Base-by-base conservation (phyloP, 2,888 invertebrate species). In the Cremastobaeus sp. region DNA sequence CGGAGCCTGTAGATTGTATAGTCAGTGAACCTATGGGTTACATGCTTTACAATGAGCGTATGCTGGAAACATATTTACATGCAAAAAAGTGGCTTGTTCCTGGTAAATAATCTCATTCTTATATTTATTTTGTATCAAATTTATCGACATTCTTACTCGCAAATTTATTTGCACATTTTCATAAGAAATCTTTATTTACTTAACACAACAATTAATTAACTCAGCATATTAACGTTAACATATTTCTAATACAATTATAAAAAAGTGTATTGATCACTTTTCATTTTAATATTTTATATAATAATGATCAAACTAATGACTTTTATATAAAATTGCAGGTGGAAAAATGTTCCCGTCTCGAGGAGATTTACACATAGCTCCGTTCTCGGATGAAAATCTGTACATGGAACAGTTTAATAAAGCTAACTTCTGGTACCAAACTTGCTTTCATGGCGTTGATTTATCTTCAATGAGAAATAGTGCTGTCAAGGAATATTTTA, bases 21-120 rank as follows among this genome's bases (percentile, higher is more conserved):
- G 96, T 74, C 47, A 98, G 98, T 1, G 99, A 99, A 89, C 99
- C 99, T 0, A 99, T 99, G 99, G 99, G 99, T n/a, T 99, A 99
- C 88, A 99, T 99, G 99, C 89, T 99, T 62, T 98, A 98, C 88
- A 99, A 99, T 89, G 99, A 99, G 88, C 91, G 99, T 76, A 99
- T 99, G 99, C 90, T 99, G 79, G 99, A 99, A 89, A 98, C 98
- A 0, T 99, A 97, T 89, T 90, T 99, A 72, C 99, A 99, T 90
- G 98, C 99, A 2, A 97, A 99, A 85, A 99, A 99, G 88, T 99
- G 98, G 97, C 90, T 99, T 32, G 94, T 94, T 88, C 95, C 95
- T 15, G 90, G 90, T 84, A 92, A 78, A n/a, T n/a, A n/a, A n/a
- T n/a, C n/a, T n/a, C n/a, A n/a, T n/a, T n/a, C n/a, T n/a, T n/a